These are phyloP conservation scores for Scophthalmus maximus DNA, from an alignment of 2,113 vertebrate genomes.

Conservation along the genomic window DNA sequence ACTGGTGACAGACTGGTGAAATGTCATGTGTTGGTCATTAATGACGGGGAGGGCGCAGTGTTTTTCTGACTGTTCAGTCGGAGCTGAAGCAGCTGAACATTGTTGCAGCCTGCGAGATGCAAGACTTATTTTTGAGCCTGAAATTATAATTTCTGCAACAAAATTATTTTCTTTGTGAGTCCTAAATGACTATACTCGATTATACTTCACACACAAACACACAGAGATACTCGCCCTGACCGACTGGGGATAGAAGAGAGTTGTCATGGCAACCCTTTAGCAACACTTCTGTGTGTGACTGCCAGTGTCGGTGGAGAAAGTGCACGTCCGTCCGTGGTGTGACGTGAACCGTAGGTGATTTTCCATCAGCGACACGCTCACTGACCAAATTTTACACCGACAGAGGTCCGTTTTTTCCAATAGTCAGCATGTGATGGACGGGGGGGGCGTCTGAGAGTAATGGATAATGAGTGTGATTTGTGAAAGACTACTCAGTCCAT, in stretches of 20 bases:
- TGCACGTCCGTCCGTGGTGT: slow-evolving; percentile 28
- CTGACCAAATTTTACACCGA: slow-evolving; percentile 73
- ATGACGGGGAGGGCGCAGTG: neutral
- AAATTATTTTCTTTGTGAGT: slow-evolving; percentile 53
- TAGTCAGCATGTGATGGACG: slow-evolving; percentile 51
- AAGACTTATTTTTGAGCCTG: slow-evolving; percentile 16
- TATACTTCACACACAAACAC: slow-evolving; percentile 39
- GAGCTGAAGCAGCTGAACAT: neutral
- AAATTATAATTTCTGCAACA: slow-evolving; percentile 53
- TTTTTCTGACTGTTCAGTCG: slow-evolving; percentile 21
- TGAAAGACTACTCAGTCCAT: slow-evolving; percentile 69
- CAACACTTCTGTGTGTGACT: slow-evolving; percentile 70
- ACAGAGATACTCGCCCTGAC: slow-evolving; percentile 41
- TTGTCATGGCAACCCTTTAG: slow-evolving; percentile 81
- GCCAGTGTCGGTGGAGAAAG: slow-evolving; percentile 12
- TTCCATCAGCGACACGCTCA: slow-evolving; percentile 40
- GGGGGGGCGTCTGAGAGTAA: slow-evolving; percentile 40
- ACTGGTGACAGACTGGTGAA: slow-evolving; percentile 1
- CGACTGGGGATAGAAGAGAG: slow-evolving; percentile 55
- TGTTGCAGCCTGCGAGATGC: neutral
- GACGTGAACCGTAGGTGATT: slow-evolving; percentile 53
- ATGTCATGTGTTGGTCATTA: slow-evolving; percentile 9
- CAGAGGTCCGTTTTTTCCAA: slow-evolving; percentile 54
- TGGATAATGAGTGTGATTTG: slow-evolving; percentile 64
- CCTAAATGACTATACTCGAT: slow-evolving; percentile 63